phyloP scores from a whole-genome alignment of 2,888 invertebrate genomes.

The Anthrax anthrax region DNA sequence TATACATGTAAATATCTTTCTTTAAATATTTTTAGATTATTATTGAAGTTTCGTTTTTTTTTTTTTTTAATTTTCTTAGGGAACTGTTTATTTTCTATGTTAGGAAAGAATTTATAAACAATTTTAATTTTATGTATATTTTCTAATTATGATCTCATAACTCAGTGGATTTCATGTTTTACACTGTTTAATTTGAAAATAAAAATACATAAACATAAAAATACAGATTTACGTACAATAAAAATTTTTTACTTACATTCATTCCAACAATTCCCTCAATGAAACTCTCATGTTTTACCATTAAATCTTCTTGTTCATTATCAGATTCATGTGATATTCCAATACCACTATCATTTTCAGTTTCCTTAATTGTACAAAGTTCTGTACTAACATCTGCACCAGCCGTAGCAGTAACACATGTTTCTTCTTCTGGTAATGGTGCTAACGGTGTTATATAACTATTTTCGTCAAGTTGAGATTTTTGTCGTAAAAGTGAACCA shows the following conservation, averaged over 20 bases:
- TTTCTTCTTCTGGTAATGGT: constrained; percentile 31
- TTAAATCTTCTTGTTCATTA: constrained; percentile 50
- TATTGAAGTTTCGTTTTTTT: no score
- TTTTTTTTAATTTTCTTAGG: no score
- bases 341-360: constrained; percentile 39
- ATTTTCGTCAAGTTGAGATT: constrained; percentile 38
- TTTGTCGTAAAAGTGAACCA: constrained; percentile 55
- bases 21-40: no score
- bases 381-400: constrained; percentile 12
- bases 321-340: constrained; percentile 46
- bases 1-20: no score
- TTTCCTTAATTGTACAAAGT: constrained; percentile 17
- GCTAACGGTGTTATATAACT: constrained; percentile 38
- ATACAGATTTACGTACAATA: no score
- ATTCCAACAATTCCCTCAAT: constrained; percentile 51
- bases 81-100: no score
- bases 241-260: constrained; percentile 64
- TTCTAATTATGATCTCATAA: no score
- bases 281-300: constrained; percentile 36
- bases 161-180: no score
- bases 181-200: no score
- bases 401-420: constrained; percentile 16
- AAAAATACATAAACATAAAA: no score
- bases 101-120: no score
- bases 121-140: no score